Evolutionary conservation across 2,888 invertebrate species (phyloP).

Genomic region (Tribolium freemani): DNA sequence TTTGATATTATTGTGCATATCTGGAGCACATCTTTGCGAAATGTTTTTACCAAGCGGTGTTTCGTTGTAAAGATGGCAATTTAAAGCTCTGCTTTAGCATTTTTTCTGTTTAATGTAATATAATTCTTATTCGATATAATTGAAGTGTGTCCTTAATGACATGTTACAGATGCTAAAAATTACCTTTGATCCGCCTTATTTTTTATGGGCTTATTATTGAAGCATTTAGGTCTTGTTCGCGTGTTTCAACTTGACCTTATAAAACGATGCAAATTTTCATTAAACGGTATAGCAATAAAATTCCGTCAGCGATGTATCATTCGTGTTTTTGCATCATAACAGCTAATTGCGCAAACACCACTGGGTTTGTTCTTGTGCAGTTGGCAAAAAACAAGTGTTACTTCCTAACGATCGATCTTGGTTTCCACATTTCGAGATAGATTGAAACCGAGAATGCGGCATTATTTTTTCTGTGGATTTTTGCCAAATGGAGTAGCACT

Average conservation of each 20-base stretch:
- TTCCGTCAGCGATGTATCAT: conserved; percentile 6
- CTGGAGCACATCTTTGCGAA: not conserved
- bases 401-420: not conserved
- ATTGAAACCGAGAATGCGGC: conserved; percentile 10
- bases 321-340: conserved; percentile 18
- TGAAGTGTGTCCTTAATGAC: not conserved
- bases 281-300: conserved; percentile 33
- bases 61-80: not conserved
- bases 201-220: not conserved
- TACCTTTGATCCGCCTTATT: not conserved
- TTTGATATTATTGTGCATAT: not conserved
- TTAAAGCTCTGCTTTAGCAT: not conserved
- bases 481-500: conserved; percentile 18
- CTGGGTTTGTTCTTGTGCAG: not conserved
- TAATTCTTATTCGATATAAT: not conserved
- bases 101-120: not conserved
- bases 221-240: conserved; percentile 16
- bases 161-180: not conserved
- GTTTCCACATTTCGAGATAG: not conserved
- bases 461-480: conserved; percentile 14
- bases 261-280: conserved; percentile 25
- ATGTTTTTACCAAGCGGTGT: not conserved
- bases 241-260: conserved; percentile 21
- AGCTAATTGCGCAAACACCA: conserved; percentile 21
- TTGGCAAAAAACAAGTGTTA: not conserved